These are phyloP conservation scores for Drosophila cardini DNA, from an alignment of 1,140 invertebrate species.

Conservation along the genomic window DNA sequence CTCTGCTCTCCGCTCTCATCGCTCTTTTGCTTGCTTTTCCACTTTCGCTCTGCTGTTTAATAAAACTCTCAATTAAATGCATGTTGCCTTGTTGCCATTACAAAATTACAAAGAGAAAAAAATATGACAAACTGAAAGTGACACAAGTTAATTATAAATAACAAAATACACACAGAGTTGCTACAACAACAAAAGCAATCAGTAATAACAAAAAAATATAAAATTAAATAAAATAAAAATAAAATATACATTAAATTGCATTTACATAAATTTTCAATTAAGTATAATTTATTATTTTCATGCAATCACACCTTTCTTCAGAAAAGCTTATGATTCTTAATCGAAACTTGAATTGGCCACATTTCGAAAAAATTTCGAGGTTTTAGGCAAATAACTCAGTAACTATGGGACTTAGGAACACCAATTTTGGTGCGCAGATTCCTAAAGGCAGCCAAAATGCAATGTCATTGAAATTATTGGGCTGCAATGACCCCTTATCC, in stretches of 20 bases:
- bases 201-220: slow-evolving; percentile 12
- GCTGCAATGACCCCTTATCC: too few relatives aligned
- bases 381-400: too few relatives aligned
- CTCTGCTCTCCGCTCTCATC: background rate
- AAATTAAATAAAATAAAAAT: background rate
- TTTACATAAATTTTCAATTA: background rate
- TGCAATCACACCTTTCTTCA: background rate
- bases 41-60: slow-evolving; percentile 60
- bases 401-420: too few relatives aligned
- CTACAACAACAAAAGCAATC: slow-evolving; percentile 11
- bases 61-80: slow-evolving; percentile 77
- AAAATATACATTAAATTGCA: slow-evolving; percentile 1
- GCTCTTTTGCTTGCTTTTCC: slow-evolving; percentile 19
- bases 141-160: slow-evolving; percentile 75
- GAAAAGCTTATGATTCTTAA: background rate
- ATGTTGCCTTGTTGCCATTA: slow-evolving; percentile 53
- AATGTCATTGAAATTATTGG: too few relatives aligned
- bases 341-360: background rate
- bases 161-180: slow-evolving; percentile 40
- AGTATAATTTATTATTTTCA: background rate
- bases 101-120: background rate
- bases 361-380: too few relatives aligned
- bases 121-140: slow-evolving; percentile 51
- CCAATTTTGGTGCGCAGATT: too few relatives aligned
- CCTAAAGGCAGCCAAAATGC: too few relatives aligned